These are phyloP conservation scores for Amaurobius ferox DNA, from an alignment of 2,888 invertebrate species.

Conservation along the genomic window DNA sequence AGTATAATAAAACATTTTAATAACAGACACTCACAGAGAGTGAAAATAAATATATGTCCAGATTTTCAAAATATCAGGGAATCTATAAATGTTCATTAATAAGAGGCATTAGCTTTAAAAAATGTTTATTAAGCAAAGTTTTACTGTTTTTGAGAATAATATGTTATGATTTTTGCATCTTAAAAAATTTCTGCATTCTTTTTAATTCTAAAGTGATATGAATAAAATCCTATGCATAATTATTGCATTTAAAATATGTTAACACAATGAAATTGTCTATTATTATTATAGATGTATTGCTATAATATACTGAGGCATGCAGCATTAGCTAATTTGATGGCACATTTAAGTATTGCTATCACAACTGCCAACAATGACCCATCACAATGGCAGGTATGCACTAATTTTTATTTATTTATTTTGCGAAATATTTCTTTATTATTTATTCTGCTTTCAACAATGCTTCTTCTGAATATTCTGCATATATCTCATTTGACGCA, in stretches of 20 bases:
- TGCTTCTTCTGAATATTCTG: no score
- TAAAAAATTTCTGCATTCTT: background rate
- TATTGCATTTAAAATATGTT: no score
- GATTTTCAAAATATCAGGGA: no score
- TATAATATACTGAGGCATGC: constrained; percentile 86
- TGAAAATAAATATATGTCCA: no score
- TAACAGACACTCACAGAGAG: no score
- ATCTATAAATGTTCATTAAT: no score
- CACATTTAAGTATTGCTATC: constrained; percentile 71
- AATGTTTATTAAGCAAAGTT: no score
- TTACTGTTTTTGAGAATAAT: no score
- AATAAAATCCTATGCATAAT: background rate
- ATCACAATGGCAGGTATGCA: constrained; percentile 76
- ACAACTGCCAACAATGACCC: constrained; percentile 75
- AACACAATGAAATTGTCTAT: no score
- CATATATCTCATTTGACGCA: no score
- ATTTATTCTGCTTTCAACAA: background rate
- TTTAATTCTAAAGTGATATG: background rate
- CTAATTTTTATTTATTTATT: background rate
- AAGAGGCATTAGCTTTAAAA: no score
- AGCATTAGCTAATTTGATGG: constrained; percentile 72
- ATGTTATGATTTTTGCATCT: background rate
- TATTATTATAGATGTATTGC: constrained; percentile 86
- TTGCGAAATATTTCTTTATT: background rate
- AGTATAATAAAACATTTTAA: no score